These are phyloP conservation scores for Spicauda simplicius DNA, from an alignment of 2,888 invertebrate species.

Conservation along the genomic window DNA sequence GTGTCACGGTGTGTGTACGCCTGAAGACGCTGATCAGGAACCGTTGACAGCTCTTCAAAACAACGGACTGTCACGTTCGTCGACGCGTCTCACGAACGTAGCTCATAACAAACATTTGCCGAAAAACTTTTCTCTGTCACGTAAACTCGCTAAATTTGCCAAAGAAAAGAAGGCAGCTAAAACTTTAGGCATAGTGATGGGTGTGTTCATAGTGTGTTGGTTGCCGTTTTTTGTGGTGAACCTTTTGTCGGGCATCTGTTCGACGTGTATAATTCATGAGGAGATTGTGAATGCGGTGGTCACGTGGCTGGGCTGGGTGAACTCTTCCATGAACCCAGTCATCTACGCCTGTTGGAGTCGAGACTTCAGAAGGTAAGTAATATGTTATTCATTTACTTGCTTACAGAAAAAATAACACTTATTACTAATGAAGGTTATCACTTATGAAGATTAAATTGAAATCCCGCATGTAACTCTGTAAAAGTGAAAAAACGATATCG, in stretches of 20 bases:
- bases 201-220: conserved; percentile 98
- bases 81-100: conserved; percentile 87
- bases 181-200: conserved; percentile 98
- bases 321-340: conserved; percentile 98
- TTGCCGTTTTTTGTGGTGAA: conserved; percentile 98
- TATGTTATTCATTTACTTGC: neutral
- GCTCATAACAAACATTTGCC: conserved; percentile 87
- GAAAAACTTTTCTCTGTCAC: conserved; percentile 96
- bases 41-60: conserved; percentile 91
- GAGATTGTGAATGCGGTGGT: conserved; percentile 95
- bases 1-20: conserved; percentile 85
- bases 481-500: too few species aligned
- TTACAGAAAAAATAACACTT: too few species aligned
- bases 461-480: too few species aligned
- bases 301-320: conserved; percentile 98
- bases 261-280: conserved; percentile 94
- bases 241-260: conserved; percentile 94
- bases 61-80: conserved; percentile 89
- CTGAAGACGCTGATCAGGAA: conserved; percentile 88
- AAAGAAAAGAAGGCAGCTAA: conserved; percentile 99
- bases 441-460: too few species aligned
- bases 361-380: conserved; percentile 94
- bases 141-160: conserved; percentile 97
- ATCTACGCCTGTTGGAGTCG: conserved; percentile 99
- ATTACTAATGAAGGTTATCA: too few species aligned